Evolutionary conservation across 2,797 vertebrate genomes (phyloP), one percentile per base, ranked within the genome.

Genomic region (Lepilemur septentrionalis): DNA sequence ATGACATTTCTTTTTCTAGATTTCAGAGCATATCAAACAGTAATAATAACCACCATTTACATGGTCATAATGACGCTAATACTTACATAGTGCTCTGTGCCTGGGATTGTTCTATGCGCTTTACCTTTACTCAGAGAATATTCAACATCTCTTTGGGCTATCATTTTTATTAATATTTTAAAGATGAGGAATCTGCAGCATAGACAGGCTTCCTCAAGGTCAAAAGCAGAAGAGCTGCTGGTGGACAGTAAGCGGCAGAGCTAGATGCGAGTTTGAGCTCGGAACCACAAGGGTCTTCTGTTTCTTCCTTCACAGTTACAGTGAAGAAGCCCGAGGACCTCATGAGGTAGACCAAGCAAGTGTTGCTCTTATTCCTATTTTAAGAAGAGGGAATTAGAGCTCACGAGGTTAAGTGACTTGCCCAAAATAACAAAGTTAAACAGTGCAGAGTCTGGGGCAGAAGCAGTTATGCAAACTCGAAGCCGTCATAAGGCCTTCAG

Each of bases 221-320:
- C 28, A 52, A 80, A 43, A 63, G 35, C 46, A 12, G 20, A 78
- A 55, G n/a, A 61, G 46, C 86, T 1, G 20, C 35, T 93, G 35
- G 76, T 23, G 46, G 48, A 32, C 10, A 35, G 43, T 18, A 75
- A 69, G n/a, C 13, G 8, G 30, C 32, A 86, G 65, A 80, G 8
- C 14, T 18, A 10, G 12, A 43, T 28, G 23, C 4, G 15, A 30
- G 46, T 15, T 50, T 7, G 28, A n/a, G 43, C 63, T 76, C 14
- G 2, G 4, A 32, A 30, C 28, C 15, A 1, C 17, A 35, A 3
- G 3, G 0, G 11, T 38, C 8, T 38, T 0, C 30, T 63, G 8
- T 23, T n/a, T 48, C 43, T 28, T 35, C 23, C 57, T 67, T 85
- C 52, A 10, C 22, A n/a, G 43, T 57, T 67, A 46, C 11, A 17